Evolutionary conservation across 2,888 invertebrate genomes (phyloP).

Genomic region (Corbicula japonica): DNA sequence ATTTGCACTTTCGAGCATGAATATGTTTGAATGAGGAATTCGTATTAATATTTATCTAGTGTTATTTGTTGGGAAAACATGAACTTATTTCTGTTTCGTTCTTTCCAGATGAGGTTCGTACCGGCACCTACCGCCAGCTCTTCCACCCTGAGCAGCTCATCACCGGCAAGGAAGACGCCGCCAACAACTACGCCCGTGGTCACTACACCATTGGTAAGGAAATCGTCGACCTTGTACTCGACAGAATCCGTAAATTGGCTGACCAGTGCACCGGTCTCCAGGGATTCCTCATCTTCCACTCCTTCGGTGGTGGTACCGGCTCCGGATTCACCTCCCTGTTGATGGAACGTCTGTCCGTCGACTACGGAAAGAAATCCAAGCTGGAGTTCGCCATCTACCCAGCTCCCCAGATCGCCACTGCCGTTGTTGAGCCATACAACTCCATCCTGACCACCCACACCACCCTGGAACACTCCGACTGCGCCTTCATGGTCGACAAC

Average conservation of each 20-base stretch:
- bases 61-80: too few relatives aligned
- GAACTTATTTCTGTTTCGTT: too few relatives aligned
- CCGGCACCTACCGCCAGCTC: slow-evolving; percentile 93
- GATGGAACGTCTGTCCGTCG: slow-evolving; percentile 94
- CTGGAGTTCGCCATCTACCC: slow-evolving; percentile 93
- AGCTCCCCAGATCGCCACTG: slow-evolving; percentile 95
- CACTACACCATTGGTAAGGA: slow-evolving; percentile 97
- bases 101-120: slow-evolving; percentile 80
- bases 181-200: slow-evolving; percentile 98
- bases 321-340: slow-evolving; percentile 92
- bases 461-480: slow-evolving; percentile 96
- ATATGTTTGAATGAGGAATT: too few relatives aligned
- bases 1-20: too few relatives aligned
- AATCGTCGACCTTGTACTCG: slow-evolving; percentile 90
- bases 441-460: slow-evolving; percentile 98
- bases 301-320: slow-evolving; percentile 76
- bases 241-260: slow-evolving; percentile 87
- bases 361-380: slow-evolving; percentile 89
- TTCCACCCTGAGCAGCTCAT: slow-evolving; percentile 99
- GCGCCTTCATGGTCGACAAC: slow-evolving; percentile 98
- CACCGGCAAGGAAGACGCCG: slow-evolving; percentile 98
- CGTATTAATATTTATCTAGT: too few relatives aligned
- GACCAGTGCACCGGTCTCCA: slow-evolving; percentile 85
- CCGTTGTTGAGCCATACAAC: slow-evolving; percentile 98
- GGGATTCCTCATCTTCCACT: slow-evolving; percentile 85